These are phyloP conservation scores for Oreochromis mossambicus DNA, from an alignment of 2,797 vertebrate species.

Conservation along the genomic window DNA sequence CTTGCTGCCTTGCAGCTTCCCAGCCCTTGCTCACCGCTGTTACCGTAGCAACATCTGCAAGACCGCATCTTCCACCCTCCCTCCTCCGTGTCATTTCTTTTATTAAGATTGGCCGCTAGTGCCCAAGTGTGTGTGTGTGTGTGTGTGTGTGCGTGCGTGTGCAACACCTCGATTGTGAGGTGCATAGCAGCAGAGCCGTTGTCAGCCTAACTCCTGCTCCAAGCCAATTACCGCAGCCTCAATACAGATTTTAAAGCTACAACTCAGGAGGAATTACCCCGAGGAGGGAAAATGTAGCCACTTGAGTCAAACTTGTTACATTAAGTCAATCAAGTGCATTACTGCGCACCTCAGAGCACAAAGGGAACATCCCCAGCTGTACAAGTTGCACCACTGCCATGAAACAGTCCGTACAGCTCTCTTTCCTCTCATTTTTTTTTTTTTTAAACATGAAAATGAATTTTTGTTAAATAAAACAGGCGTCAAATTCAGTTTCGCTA, in stretches of 20 bases:
- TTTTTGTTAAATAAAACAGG: not conserved
- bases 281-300: slow-evolving; percentile 24
- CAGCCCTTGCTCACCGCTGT: slow-evolving; percentile 51
- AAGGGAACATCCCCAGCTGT: not conserved
- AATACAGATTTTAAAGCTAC: slow-evolving; percentile 27
- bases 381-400: not conserved
- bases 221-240: slow-evolving; percentile 51
- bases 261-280: slow-evolving; percentile 27
- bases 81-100: slow-evolving; percentile 57
- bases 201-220: slow-evolving; percentile 6
- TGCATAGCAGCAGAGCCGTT: slow-evolving; percentile 14
- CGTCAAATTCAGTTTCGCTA: not conserved
- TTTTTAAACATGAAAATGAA: not conserved
- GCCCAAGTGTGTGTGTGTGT: not conserved
- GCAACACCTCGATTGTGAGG: not conserved
- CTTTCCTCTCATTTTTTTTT: not conserved
- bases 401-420: not conserved
- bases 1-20: slow-evolving; percentile 63
- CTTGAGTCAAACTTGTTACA: slow-evolving; percentile 40
- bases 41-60: slow-evolving; percentile 73
- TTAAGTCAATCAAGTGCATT: slow-evolving; percentile 48
- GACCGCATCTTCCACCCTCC: slow-evolving; percentile 37
- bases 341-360: slow-evolving; percentile 17
- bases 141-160: not conserved
- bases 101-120: slow-evolving; percentile 65